These are phyloP conservation scores for Uloborus diversus DNA, from an alignment of 1,140 invertebrate genomes.

Conservation along the genomic window DNA sequence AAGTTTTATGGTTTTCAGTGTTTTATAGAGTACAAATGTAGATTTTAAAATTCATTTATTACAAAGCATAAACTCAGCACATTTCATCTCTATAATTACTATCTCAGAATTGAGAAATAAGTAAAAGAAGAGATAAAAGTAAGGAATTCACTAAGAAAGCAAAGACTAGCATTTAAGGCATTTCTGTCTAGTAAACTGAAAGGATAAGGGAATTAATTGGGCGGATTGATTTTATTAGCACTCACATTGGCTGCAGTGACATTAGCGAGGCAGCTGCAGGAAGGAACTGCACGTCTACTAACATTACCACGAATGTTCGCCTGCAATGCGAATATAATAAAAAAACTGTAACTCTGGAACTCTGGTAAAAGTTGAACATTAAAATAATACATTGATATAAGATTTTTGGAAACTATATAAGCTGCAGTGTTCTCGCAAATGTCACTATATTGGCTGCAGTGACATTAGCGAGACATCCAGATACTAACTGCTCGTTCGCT, in stretches of 20 bases:
- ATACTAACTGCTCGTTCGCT: slow-evolving; percentile 45
- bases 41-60: too few relatives aligned
- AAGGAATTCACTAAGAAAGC: slow-evolving; percentile 47
- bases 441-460: slow-evolving; percentile 55
- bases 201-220: slow-evolving; percentile 28
- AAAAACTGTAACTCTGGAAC: slow-evolving; percentile 17
- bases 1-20: too few relatives aligned
- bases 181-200: slow-evolving; percentile 45
- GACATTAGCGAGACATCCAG: slow-evolving; percentile 56
- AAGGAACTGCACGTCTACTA: slow-evolving; percentile 50
- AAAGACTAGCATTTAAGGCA: slow-evolving; percentile 58
- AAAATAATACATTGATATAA: background rate
- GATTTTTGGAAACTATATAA: too few relatives aligned
- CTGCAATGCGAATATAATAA: slow-evolving; percentile 56
- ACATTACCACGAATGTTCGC: slow-evolving; percentile 45
- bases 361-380: background rate
- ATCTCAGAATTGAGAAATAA: too few relatives aligned
- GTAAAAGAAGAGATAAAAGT: background rate
- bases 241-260: slow-evolving; percentile 56
- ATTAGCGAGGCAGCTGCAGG: slow-evolving; percentile 56
- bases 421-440: too few relatives aligned
- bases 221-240: slow-evolving; percentile 23
- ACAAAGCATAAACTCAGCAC: too few relatives aligned
- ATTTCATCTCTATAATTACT: too few relatives aligned
- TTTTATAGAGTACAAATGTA: too few relatives aligned